These are phyloP conservation scores for Calliopum simillimum DNA, from an alignment of 2,888 invertebrate species.

Conservation along the genomic window DNA sequence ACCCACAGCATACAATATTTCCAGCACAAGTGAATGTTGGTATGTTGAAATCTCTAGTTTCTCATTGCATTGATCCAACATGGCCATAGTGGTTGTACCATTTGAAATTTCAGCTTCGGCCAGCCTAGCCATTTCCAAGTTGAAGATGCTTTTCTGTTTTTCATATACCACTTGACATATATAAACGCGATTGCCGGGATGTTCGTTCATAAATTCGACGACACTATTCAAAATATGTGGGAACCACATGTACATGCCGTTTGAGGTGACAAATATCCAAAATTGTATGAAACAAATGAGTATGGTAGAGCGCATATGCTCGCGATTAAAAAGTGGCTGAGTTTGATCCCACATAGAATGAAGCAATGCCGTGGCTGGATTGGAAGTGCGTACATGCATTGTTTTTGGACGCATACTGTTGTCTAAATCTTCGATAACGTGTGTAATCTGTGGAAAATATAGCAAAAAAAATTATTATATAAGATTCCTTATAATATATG, in stretches of 20 bases:
- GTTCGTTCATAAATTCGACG: slow-evolving; percentile 53
- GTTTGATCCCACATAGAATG: slow-evolving; percentile 63
- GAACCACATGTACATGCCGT: slow-evolving; percentile 65
- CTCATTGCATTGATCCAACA: slow-evolving; percentile 48
- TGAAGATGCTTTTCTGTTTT: slow-evolving; percentile 44
- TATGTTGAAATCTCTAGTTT: slow-evolving; percentile 58
- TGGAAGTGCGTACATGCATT: slow-evolving; percentile 20
- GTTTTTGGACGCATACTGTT: slow-evolving; percentile 42
- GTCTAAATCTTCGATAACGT: slow-evolving; percentile 52
- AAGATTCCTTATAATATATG: not conserved
- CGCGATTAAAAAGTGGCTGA: slow-evolving; percentile 58
- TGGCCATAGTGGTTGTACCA: not conserved
- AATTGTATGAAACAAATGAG: slow-evolving; percentile 61
- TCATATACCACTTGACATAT: slow-evolving; percentile 58
- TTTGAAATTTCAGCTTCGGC: not conserved
- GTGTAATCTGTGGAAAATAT: slow-evolving; percentile 43
- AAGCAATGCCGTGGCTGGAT: slow-evolving; percentile 45
- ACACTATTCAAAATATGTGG: slow-evolving; percentile 62
- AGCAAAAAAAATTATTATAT: not conserved
- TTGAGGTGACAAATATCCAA: slow-evolving; percentile 59
- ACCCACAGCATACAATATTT: slow-evolving; percentile 55
- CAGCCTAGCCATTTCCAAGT: slow-evolving; percentile 7
- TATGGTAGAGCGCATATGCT: slow-evolving; percentile 55
- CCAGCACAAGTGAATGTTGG: slow-evolving; percentile 55
- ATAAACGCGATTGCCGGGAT: slow-evolving; percentile 53